phyloP scores from a whole-genome alignment of 2,888 invertebrate species.

The Saturnia japonica region DNA sequence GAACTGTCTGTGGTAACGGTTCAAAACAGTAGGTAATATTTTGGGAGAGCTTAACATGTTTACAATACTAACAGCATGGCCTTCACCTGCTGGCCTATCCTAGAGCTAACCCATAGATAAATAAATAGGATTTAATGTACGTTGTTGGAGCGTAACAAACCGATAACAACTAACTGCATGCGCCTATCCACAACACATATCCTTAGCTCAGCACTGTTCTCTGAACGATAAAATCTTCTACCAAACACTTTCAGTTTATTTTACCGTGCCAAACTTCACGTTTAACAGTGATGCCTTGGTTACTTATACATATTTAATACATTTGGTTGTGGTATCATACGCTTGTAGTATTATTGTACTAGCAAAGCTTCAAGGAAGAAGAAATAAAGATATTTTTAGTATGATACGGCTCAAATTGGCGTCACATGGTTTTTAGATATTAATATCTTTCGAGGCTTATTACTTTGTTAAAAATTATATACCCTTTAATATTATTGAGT shows the following conservation, averaged over 20 bases:
- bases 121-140: constrained; percentile 17
- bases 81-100: constrained; percentile 47
- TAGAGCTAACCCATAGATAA: constrained; percentile 39
- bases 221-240: constrained; percentile 4
- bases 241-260: constrained; percentile 15
- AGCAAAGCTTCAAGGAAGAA: constrained; percentile 70
- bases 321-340: constrained; percentile 19
- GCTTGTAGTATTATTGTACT: constrained; percentile 72
- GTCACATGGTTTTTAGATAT: constrained; percentile 47
- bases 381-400: constrained; percentile 74
- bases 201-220: constrained; percentile 51
- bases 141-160: constrained; percentile 61
- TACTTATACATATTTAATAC: background rate
- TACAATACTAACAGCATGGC: constrained; percentile 60
- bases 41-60: constrained; percentile 52
- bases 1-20: constrained; percentile 51
- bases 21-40: constrained; percentile 21
- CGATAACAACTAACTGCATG: constrained; percentile 58
- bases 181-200: constrained; percentile 56
- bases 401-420: constrained; percentile 75
- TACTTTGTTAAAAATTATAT: constrained; percentile 15
- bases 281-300: constrained; percentile 1
- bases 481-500: constrained; percentile 31
- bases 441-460: constrained; percentile 13
- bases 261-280: constrained; percentile 28